Evolutionary conservation across 2,888 invertebrate species (phyloP), one percentile per base, ranked within the genome.

Genomic region (Myopa testacea): DNA sequence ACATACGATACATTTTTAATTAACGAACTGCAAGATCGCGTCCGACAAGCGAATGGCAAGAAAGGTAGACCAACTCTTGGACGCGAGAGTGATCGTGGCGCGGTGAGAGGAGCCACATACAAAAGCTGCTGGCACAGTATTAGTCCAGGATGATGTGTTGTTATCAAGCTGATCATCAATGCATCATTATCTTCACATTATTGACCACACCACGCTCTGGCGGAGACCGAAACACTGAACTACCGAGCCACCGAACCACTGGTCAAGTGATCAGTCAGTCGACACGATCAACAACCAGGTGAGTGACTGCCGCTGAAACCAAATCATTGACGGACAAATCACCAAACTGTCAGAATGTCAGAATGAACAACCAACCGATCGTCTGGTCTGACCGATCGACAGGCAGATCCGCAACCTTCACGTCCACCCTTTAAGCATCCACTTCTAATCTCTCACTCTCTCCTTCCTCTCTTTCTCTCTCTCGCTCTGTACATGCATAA

Each of bases 111-210:
- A 19, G 34, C 70, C 26, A 52, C 70, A 10, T 69, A 16, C 10
- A 16, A 38, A 40, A 12, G 37, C 75, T 65, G 65, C 14, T 16
- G 6, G 62, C 34, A 62, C 16, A 19, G 62, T 10, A 58, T 58
- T 6, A 6, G 62, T 62, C n/a, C 26, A 4, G 34, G 37, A 65
- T 38, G 80, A 81, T 81, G 83, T 82, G 83, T 82, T 81, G 81
- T 82, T 83, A 83, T 83, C 83, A 80, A 77, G 80, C 79, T 81
- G 82, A 83, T 83, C 82, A 83, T 82, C 83, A 81, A 81, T 72
- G 79, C 82, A 82, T 83, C 82, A 83, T 83, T 83, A 83, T 82
- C 83, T 82, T 81, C 82, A 81, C 82, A 82, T 83, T 83, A 82
- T 81, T 82, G 83, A 83, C 82, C 82, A 83, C 82, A 82, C 83